Evolutionary conservation across 1,140 invertebrate species (phyloP), one percentile per base, ranked within the genome.

Genomic region (Vanessa tameamea): DNA sequence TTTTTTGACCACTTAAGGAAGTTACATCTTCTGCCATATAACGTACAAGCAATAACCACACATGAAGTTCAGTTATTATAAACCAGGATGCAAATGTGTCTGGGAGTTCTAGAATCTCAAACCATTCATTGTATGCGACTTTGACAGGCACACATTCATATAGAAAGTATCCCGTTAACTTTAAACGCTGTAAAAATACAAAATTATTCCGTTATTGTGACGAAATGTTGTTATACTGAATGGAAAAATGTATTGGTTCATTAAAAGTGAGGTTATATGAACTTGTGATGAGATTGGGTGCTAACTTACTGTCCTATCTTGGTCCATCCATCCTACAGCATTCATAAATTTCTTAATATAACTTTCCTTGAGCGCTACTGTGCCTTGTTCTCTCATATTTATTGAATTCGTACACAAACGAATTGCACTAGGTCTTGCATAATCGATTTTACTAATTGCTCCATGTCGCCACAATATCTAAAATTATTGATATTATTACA

Each of bases 41-140:
- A 57, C 97, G 93, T 15, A 95, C 94, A 84, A 96, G 92, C 11
- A 97, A 78, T 93, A 98, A 95, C 97, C 97, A 98, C 1, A 98
- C 94, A 88, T 98, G 97, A 16, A 98, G 89, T 88, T 98, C 97
- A 3, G 96, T 97, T 3, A 98, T 91, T 3, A 95, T 84, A 88
- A 97, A 98, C 97, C 97, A 98, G 1, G 97, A 97, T 78, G 94
- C 94, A 86, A 97, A 97, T 47, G 96, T 97, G 79, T 98, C 97
- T 23, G 95, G 93, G 84, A 98, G 88, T 57, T 95, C 91, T 69
- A 96, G 95, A 83, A 95, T 94, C 93, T 93, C 80, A 92, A 96
- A 95, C 90, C 95, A 95, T 66, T 94, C 89, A 2, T 87, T 74
- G 82, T 95, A 95, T 72, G 93, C 91, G 14, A 95, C 91, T 83